phyloP scores from a whole-genome alignment of 2,888 invertebrate species.

The Neoitamus cyanurus region DNA sequence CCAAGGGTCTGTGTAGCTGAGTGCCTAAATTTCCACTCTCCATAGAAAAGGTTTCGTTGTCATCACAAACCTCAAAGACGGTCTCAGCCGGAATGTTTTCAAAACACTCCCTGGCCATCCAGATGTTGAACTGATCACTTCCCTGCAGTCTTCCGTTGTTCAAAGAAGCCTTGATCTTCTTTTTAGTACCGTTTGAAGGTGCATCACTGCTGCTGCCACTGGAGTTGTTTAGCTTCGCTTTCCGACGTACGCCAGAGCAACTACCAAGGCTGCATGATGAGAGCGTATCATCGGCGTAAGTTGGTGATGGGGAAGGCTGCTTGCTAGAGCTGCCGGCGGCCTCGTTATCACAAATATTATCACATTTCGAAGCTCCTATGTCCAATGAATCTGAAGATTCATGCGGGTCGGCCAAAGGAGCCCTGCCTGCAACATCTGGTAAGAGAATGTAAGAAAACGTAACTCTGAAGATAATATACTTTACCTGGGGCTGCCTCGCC shows the following conservation, averaged over 20 bases:
- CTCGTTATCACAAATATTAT: constrained; percentile 27
- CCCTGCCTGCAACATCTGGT: not conserved
- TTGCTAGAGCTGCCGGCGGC: not conserved
- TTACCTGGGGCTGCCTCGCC: not conserved
- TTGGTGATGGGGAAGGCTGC: not conserved
- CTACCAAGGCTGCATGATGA: constrained; percentile 31
- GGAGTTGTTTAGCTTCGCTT: constrained; percentile 24
- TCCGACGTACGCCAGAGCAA: constrained; percentile 49
- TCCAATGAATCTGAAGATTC: not conserved
- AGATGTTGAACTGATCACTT: constrained; percentile 61
- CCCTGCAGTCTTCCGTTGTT: constrained; percentile 51
- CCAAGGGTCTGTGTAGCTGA: constrained; percentile 76
- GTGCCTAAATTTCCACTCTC: constrained; percentile 51
- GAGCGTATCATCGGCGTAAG: constrained; percentile 6
- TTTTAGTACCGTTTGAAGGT: constrained; percentile 71
- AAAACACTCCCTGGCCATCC: constrained; percentile 65
- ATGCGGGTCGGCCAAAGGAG: not conserved
- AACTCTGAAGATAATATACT: not conserved
- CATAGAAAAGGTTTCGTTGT: constrained; percentile 56
- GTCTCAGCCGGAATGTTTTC: constrained; percentile 65
- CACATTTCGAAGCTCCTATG: constrained; percentile 16
- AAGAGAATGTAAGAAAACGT: not conserved
- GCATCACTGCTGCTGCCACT: constrained; percentile 46
- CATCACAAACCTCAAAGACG: constrained; percentile 58
- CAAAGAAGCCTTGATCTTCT: constrained; percentile 69